phyloP scores from a whole-genome alignment of 2,888 invertebrate species.

The Cacoxenus indagator region DNA sequence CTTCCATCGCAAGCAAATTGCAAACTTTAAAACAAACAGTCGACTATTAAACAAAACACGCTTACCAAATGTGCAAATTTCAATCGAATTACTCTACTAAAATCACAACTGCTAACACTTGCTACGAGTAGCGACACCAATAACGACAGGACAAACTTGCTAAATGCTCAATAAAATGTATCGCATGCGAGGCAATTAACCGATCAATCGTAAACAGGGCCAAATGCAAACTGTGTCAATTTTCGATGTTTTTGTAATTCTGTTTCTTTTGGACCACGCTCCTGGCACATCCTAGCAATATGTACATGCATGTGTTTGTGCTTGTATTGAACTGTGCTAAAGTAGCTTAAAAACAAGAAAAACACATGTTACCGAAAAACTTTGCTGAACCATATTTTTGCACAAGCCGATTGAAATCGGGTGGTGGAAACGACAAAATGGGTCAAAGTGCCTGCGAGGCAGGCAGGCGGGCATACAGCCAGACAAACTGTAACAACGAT shows the following conservation, averaged over 20 bases:
- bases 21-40: slow-evolving; percentile 18
- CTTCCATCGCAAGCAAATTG: background rate
- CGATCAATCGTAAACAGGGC: slow-evolving; percentile 47
- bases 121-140: slow-evolving; percentile 22
- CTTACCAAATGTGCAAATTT: slow-evolving; percentile 49
- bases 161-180: background rate
- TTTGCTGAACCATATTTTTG: slow-evolving; percentile 1
- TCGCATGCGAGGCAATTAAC: slow-evolving; percentile 48
- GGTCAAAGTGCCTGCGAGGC: slow-evolving; percentile 47
- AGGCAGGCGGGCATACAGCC: background rate
- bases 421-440: slow-evolving; percentile 56
- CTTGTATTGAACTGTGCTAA: background rate
- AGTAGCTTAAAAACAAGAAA: slow-evolving; percentile 45
- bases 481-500: background rate
- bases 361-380: slow-evolving; percentile 58
- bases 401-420: slow-evolving; percentile 12
- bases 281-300: background rate
- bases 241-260: no score
- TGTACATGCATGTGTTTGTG: background rate
- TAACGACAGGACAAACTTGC: slow-evolving; percentile 24
- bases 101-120: slow-evolving; percentile 19
- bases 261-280: no score
- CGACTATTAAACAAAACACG: slow-evolving; percentile 48
- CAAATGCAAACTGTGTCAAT: background rate
- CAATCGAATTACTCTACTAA: slow-evolving; percentile 17